Evolutionary conservation across 1,140 invertebrate species (phyloP), one percentile per base, ranked within the genome.

Genomic region (Trachelipus rathkii): DNA sequence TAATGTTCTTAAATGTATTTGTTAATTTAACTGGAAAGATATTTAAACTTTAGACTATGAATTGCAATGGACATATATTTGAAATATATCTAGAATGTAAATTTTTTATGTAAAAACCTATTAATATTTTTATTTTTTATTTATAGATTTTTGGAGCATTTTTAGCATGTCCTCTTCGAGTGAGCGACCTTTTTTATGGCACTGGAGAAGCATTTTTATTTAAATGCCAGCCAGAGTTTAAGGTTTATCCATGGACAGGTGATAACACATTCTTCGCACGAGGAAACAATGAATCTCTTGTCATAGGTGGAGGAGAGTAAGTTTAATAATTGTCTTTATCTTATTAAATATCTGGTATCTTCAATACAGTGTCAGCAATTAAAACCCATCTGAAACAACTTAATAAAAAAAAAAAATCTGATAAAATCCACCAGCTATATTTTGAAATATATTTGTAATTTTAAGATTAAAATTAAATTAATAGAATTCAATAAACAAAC

Each of bases 241-340:
- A 95, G 84, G 91, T 95, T 68, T 99, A 92, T 88, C 92, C 92
- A 82, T 99, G 97, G 97, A 97, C 95, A 15, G 97, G 97, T 5
- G 95, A 98, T 81, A 99, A 99, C 86, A 90, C 95, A 84, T 99
- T 97, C 85, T 99, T 99, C 83, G 95, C 99, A 82, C 96, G 98
- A 86, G 97, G 96, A 81, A 96, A 96, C 86, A 91, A 92, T 84
- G 95, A 98, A 83, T 96, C 93, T 84, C 89, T 99, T 71, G 93
- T 94, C 21, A 94, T 99, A 82, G 97, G 97, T 72, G 95, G 96
- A 82, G 96, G 97, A 87, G 95, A 97, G 95, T 96, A 87, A 92
- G 94, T 88, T 66, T n/a, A n/a, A n/a, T n/a, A 7, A 3, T 66
- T 66, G 21, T n/a, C 15, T 66, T 66, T n/a, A n/a, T n/a, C n/a